These are phyloP conservation scores for Paradoxurus hermaphroditus DNA, from an alignment of 2,113 vertebrate species.

Conservation along the genomic window DNA sequence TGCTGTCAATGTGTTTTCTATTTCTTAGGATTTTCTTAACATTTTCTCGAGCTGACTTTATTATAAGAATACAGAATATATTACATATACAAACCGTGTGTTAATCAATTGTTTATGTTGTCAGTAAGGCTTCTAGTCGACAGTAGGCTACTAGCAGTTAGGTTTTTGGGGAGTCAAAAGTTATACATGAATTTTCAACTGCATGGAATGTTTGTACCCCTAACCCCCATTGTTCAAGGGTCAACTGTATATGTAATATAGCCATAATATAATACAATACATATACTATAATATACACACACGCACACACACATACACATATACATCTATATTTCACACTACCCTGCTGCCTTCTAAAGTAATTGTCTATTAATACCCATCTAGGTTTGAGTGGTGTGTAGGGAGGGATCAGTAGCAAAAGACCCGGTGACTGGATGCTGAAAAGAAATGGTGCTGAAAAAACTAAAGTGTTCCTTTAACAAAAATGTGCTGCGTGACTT, in stretches of 20 bases:
- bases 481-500: not conserved
- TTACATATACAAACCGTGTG: not conserved
- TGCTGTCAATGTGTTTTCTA: not conserved
- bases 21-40: not conserved
- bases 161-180: not conserved
- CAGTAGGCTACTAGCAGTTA: not conserved
- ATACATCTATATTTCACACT: not conserved
- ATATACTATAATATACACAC: not conserved
- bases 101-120: not conserved
- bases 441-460: not conserved
- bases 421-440: not conserved
- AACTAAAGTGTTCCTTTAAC: not conserved
- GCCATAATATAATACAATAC: not conserved
- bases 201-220: not conserved
- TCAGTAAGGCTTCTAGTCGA: not conserved
- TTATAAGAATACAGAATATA: not conserved
- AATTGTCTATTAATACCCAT: not conserved
- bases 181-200: not conserved
- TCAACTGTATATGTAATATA: not conserved
- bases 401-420: not conserved
- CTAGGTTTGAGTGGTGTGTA: not conserved
- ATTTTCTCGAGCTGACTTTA: not conserved
- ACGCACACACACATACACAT: not conserved
- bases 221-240: not conserved
- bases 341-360: not conserved